phyloP scores from a whole-genome alignment of 2,797 vertebrate species.

The Aphelocoma californica region DNA sequence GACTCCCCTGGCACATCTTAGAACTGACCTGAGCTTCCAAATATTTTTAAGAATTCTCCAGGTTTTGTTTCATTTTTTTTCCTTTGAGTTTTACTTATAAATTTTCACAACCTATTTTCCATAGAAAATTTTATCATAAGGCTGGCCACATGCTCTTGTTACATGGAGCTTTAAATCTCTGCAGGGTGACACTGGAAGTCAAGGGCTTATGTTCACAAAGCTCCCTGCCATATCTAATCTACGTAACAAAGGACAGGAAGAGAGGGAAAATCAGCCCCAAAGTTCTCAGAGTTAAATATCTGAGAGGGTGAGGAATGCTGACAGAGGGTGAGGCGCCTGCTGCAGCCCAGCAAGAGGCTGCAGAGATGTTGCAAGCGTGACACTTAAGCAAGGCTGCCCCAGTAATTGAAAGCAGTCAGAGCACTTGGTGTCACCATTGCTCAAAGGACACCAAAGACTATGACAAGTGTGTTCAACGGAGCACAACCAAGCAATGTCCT shows the following conservation, averaged over 20 bases:
- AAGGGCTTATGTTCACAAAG: background rate
- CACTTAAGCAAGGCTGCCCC: background rate
- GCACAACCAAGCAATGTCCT: background rate
- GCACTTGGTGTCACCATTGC: accelerated
- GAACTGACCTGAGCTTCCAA: background rate
- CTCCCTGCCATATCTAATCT: background rate
- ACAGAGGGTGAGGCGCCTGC: background rate
- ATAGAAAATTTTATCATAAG: background rate
- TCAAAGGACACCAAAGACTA: background rate
- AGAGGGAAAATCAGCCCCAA: background rate
- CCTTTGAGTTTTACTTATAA: background rate
- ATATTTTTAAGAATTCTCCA: background rate
- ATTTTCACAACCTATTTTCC: background rate
- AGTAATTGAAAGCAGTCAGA: background rate
- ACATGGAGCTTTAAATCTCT: background rate
- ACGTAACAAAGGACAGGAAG: background rate
- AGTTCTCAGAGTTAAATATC: background rate
- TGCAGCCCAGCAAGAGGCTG: background rate
- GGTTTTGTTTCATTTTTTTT: background rate
- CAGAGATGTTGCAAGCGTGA: accelerated
- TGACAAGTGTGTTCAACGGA: background rate
- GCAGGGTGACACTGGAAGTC: background rate
- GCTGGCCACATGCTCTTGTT: background rate
- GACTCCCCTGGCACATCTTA: background rate
- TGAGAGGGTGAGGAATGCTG: background rate